A percentile compares a stretch with the other conserved stretches of the same genome.
phyloP scores from a whole-genome alignment of 2,888 invertebrate genomes.

The Lordiphosa fenestrarum region DNA sequence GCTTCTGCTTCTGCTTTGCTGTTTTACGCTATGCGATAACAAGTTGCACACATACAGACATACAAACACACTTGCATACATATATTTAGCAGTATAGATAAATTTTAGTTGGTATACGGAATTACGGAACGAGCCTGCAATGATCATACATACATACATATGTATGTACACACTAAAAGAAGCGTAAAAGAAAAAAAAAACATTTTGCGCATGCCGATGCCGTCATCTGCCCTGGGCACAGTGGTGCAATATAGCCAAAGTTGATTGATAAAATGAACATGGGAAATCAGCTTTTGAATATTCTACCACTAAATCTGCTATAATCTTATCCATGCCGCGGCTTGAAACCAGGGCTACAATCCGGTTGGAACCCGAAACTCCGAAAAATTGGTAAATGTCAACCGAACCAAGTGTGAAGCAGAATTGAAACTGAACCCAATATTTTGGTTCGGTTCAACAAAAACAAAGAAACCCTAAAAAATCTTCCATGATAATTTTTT shows the following conservation, averaged over 20 bases:
- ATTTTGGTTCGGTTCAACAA: too few species aligned
- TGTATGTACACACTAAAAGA: conserved; percentile 15
- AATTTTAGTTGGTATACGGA: conserved; percentile 50
- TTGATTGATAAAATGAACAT: not conserved
- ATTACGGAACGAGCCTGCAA: conserved; percentile 31
- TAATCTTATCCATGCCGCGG: too few species aligned
- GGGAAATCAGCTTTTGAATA: too few species aligned
- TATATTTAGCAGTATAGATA: conserved; percentile 48
- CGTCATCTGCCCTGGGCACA: conserved; percentile 56
- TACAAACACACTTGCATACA: conserved; percentile 8
- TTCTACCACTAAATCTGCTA: too few species aligned
- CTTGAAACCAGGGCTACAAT: too few species aligned
- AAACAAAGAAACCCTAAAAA: too few species aligned
- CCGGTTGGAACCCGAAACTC: too few species aligned
- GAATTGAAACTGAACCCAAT: too few species aligned
- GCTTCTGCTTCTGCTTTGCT: conserved; percentile 37
- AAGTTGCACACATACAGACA: conserved; percentile 59
- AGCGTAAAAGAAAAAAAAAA: conserved; percentile 21
- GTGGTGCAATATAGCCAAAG: conserved; percentile 35
- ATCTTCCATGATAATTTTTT: too few species aligned
- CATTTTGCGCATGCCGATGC: conserved; percentile 63
- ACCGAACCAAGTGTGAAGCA: too few species aligned
- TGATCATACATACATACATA: conserved; percentile 21
- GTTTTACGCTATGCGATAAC: conserved; percentile 72
- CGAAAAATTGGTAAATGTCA: too few species aligned